Conservation (phyloP, 2,113 vertebrate species). For the Lepisosteus osseus region DNA sequence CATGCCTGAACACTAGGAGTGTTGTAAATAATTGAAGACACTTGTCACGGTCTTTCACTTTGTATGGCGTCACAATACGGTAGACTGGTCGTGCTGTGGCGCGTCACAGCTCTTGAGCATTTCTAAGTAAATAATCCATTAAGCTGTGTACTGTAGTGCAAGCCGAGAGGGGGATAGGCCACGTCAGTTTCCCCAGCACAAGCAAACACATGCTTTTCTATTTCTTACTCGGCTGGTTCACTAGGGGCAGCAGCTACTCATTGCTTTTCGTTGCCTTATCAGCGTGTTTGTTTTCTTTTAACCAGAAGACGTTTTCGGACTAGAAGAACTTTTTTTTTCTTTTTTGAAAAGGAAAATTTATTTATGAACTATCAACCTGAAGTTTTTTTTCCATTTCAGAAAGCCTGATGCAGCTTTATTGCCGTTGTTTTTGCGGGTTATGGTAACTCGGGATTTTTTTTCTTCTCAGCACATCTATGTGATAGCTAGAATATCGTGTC, state of each 20-base stretch:
- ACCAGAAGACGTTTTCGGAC: constrained; percentile 39
- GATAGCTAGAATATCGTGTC: constrained; percentile 18
- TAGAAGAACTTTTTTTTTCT: constrained; percentile 25
- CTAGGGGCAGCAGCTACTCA: constrained; percentile 33
- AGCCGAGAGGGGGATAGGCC: constrained; percentile 24
- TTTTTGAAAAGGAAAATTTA: constrained; percentile 16
- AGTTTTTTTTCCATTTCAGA: no score
- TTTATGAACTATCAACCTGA: no score
- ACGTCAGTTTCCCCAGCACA: constrained; percentile 34
- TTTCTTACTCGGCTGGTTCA: neutral
- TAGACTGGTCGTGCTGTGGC: neutral
- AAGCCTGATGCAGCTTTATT: no score
- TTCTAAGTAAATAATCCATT: constrained; percentile 1
- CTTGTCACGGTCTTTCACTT: no score
- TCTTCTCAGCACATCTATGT: constrained; percentile 13
- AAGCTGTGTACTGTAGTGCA: neutral
- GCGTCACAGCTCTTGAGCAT: neutral
- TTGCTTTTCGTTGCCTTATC: constrained; percentile 14
- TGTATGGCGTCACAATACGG: neutral
- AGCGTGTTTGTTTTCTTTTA: constrained; percentile 40
- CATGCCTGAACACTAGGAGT: no score
- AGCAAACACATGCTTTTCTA: constrained; percentile 25
- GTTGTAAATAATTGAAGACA: no score
- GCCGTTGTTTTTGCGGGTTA: no score
- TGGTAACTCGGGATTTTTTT: neutral